A percentile compares a stretch with the other conserved stretches of the same genome.
phyloP scores from a whole-genome alignment of 2,888 invertebrate genomes.

The Polymixis lichenea region DNA sequence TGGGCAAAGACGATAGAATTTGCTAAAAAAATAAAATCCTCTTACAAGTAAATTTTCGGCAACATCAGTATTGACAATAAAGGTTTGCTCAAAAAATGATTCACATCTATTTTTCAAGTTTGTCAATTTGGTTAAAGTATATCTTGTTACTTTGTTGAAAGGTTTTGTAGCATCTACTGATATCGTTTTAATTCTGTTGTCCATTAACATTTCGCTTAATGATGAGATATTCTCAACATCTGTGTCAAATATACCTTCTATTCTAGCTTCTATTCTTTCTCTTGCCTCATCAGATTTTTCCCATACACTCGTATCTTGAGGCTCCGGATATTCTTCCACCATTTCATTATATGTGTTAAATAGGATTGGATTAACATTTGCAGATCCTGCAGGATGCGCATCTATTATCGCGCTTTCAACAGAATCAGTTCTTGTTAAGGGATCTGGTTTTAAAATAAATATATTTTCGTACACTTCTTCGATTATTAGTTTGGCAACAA shows the following conservation, averaged over 20 bases:
- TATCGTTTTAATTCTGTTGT: constrained; percentile 85
- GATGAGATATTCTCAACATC: constrained; percentile 85
- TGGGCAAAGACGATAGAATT: constrained; percentile 92
- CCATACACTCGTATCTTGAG: constrained; percentile 84
- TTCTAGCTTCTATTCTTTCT: constrained; percentile 83
- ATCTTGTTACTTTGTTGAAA: constrained; percentile 76
- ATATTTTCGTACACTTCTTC: constrained; percentile 78
- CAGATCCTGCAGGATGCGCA: constrained; percentile 81
- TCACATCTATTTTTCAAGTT: constrained; percentile 82
- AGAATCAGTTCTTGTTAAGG: constrained; percentile 58
- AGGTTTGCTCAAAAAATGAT: constrained; percentile 91
- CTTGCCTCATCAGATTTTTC: constrained; percentile 87
- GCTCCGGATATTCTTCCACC: constrained; percentile 86
- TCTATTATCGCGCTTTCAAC: constrained; percentile 86
- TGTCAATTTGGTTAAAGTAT: constrained; percentile 74
- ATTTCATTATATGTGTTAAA: constrained; percentile 81
- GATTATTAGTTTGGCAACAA: constrained; percentile 77
- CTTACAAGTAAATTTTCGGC: constrained; percentile 90
- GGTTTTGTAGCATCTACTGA: constrained; percentile 83
- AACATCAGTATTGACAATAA: constrained; percentile 86
- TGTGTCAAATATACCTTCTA: constrained; percentile 84
- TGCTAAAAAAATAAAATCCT: constrained; percentile 92
- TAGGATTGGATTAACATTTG: constrained; percentile 80
- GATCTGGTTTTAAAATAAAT: constrained; percentile 60
- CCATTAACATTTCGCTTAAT: constrained; percentile 78